These are phyloP conservation scores for Watsonalla binaria DNA, from an alignment of 2,888 invertebrate species.

Conservation along the genomic window DNA sequence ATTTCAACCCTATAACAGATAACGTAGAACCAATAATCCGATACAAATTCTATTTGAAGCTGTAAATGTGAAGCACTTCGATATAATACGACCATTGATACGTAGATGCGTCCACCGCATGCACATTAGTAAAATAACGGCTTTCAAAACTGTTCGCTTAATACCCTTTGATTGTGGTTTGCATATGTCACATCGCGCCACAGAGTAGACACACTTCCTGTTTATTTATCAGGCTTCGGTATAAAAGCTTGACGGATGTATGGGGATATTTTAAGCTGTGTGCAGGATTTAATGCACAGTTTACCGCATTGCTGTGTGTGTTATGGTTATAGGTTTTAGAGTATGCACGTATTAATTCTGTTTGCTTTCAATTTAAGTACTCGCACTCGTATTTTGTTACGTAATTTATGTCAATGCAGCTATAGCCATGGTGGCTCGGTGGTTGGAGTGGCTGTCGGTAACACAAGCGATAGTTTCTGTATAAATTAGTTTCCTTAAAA, in stretches of 20 bases:
- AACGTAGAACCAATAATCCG: background rate
- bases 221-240: background rate
- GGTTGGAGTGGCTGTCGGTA: no score
- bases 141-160: conserved; percentile 49
- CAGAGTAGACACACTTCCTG: background rate
- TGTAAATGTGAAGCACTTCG: conserved; percentile 4
- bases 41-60: background rate
- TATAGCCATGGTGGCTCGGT: no score
- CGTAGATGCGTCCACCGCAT: conserved; percentile 27
- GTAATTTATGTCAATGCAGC: no score
- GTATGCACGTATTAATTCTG: background rate
- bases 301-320: background rate
- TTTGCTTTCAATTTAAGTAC: background rate
- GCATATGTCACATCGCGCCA: conserved; percentile 24
- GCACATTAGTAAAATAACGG: conserved; percentile 43
- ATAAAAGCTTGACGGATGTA: background rate
- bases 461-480: no score
- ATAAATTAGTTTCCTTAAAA: no score
- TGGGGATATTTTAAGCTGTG: background rate
- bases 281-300: background rate
- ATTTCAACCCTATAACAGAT: conserved; percentile 1
- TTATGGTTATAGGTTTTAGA: background rate
- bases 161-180: conserved; percentile 53
- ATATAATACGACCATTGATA: conserved; percentile 27
- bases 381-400: no score